Percentiles rank a stretch among this genome's conserved stretches.
phyloP scores from a whole-genome alignment of 2,113 vertebrate species.

The Beaufortia kweichowensis region DNA sequence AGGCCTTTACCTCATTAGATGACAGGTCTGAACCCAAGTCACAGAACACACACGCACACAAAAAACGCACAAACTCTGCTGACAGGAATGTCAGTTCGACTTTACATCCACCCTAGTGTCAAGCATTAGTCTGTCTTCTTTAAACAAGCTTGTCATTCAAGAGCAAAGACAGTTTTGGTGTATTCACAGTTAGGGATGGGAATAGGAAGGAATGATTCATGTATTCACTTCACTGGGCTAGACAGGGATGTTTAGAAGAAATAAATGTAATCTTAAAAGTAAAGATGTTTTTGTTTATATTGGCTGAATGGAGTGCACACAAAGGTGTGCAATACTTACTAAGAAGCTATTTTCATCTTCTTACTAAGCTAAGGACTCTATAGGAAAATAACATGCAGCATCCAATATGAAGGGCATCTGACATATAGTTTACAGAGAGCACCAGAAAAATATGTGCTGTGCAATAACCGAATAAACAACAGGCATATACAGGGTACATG shows the following conservation, averaged over 20 bases:
- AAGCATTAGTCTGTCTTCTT: constrained; percentile 26
- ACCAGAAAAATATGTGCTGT: neutral
- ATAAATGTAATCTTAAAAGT: neutral
- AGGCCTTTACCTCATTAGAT: constrained; percentile 40
- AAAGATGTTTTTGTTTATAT: neutral
- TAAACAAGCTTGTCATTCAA: constrained; percentile 16
- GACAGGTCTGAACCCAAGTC: constrained; percentile 25
- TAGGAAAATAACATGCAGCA: neutral
- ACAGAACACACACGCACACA: neutral
- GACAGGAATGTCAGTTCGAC: constrained; percentile 24
- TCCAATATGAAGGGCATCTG: neutral
- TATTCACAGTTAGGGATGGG: too few relatives aligned
- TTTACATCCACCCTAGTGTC: constrained; percentile 1
- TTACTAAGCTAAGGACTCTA: neutral
- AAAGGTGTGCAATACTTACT: neutral
- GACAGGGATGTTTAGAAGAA: neutral
- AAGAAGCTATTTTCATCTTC: neutral
- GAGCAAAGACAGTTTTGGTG: neutral
- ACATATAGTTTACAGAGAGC: neutral
- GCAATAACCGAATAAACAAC: neutral
- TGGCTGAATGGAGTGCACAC: neutral
- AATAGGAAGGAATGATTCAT: too few relatives aligned
- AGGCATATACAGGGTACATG: neutral
- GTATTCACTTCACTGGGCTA: neutral
- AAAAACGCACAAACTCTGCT: constrained; percentile 2